Percentiles rank a stretch among this genome's conserved stretches.
phyloP scores from a whole-genome alignment of 2,888 invertebrate species.

The Pammene fasciana region DNA sequence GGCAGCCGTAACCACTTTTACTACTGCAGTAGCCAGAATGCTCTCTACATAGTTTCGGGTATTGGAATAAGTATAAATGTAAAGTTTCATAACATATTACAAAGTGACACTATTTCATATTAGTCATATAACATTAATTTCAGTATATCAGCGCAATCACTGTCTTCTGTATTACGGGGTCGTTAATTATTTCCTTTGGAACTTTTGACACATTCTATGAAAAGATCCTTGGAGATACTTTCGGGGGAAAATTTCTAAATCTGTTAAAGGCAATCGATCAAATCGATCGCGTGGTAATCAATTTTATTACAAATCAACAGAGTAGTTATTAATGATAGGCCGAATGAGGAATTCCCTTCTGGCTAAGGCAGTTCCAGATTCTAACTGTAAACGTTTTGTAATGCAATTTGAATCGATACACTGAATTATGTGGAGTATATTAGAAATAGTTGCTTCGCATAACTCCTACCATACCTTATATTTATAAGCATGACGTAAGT shows the following conservation, averaged over 20 bases:
- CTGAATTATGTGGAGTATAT: constrained; percentile 2
- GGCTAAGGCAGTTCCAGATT: constrained; percentile 19
- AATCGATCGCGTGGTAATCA: no score
- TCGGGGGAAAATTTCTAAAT: not conserved
- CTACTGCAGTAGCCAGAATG: constrained; percentile 40
- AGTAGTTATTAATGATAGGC: constrained; percentile 27
- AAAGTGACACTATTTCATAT: not conserved
- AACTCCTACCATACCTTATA: constrained; percentile 10
- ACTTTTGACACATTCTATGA: no score
- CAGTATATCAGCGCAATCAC: not conserved
- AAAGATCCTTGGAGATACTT: no score
- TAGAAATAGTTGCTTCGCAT: constrained; percentile 17
- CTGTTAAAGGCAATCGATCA: not conserved
- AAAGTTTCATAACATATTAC: not conserved
- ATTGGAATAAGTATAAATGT: constrained; percentile 9
- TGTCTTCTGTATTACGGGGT: no score
- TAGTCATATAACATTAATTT: not conserved
- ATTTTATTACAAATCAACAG: constrained; percentile 18
- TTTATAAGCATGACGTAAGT: constrained; percentile 27
- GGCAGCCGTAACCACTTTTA: constrained; percentile 48
- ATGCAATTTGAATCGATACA: constrained; percentile 2
- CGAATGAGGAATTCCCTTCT: constrained; percentile 26
- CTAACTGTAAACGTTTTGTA: constrained; percentile 4
- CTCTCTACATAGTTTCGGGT: constrained; percentile 9
- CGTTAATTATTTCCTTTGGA: no score